Base-by-base conservation (phyloP, 1,140 invertebrate species). In the Drosophila truncata region DNA sequence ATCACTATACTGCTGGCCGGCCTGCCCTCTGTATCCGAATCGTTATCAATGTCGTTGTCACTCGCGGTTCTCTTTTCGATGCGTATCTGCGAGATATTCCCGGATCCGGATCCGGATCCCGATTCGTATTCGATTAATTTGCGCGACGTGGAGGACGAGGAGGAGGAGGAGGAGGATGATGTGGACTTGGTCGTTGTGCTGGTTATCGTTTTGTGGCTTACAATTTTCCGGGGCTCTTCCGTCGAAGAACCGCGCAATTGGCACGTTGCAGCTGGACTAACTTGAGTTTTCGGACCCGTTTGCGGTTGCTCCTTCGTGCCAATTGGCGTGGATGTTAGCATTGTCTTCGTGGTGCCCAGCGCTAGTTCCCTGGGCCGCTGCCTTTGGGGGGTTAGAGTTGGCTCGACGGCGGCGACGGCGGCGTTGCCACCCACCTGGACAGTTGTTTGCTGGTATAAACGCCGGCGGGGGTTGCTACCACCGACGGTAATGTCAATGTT, bases 401-500 rank as follows among this genome's bases (percentile, higher is more conserved):
- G 14, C 35, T 64, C 39, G 52, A 44, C 33, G 64, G 72, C 31
- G 63, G 67, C 33, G 64, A 69, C 31, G 63, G 67, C 57, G 77
- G 65, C 71, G 76, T 82, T 59, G 85, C 86, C 86, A 82, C 86
- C 87, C 75, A 86, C 72, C 52, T 85, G 78, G 50, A 85, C 35
- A 57, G 74, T 84, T 83, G 85, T 83, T 81, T 86, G 87, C 54
- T 92, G 78, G 79, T 91, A 82, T 29, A 88, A 88, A 88, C 86
- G 91, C 74, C 78, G 57, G 57, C 85, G 78, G 63, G 80, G 86
- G 55, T 82, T 91, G 75, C 78, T 91, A 72, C 87, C 88, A 71
- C 91, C 91, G 41, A 92, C 91, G 29, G 85, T 92, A 91, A 92
- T 92, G 87, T 92, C 91, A 92, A 92, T 92, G 91, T 82, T 92